Evolutionary conservation across 2,113 vertebrate species (phyloP).

Genomic region (Neogobius melanostomus): DNA sequence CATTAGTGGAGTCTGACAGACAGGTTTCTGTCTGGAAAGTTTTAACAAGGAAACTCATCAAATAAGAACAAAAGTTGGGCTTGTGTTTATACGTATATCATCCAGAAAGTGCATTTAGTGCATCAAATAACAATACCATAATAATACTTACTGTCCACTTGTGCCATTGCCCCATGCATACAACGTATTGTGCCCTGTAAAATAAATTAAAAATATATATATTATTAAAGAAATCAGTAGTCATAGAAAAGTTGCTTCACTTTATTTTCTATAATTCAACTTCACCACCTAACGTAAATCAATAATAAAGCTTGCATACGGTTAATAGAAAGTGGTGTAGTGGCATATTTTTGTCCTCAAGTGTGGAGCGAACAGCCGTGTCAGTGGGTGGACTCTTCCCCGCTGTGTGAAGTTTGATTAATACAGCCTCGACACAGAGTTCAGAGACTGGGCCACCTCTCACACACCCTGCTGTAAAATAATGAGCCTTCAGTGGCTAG

Average conservation of each 20-base stretch:
- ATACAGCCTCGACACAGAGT: conserved; percentile 79
- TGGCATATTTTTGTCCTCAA: conserved; percentile 56
- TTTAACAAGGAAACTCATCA: conserved; percentile 63
- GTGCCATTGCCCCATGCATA: conserved; percentile 62
- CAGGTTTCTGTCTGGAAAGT: conserved; percentile 56
- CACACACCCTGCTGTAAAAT: conserved; percentile 87
- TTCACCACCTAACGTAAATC: too few relatives aligned
- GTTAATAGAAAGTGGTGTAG: conserved; percentile 30
- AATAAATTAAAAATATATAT: conserved; percentile 6
- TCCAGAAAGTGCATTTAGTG: not conserved
- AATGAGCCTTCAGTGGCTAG: conserved; percentile 89
- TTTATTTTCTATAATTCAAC: too few relatives aligned
- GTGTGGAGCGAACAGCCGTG: conserved; percentile 71
- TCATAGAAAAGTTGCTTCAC: too few relatives aligned
- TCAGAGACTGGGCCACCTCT: conserved; percentile 75
- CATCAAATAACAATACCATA: not conserved
- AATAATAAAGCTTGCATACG: not conserved
- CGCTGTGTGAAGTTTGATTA: conserved; percentile 89
- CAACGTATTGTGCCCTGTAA: conserved; percentile 54
- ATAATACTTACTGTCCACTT: conserved; percentile 62
- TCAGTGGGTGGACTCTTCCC: conserved; percentile 70
- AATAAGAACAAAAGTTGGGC: conserved; percentile 40
- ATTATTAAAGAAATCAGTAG: not conserved
- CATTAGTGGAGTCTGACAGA: conserved; percentile 67
- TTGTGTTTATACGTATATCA: conserved; percentile 28